Base-by-base conservation (phyloP, 2,113 vertebrate species). In the Chamaetylas fuelleborni region DNA sequence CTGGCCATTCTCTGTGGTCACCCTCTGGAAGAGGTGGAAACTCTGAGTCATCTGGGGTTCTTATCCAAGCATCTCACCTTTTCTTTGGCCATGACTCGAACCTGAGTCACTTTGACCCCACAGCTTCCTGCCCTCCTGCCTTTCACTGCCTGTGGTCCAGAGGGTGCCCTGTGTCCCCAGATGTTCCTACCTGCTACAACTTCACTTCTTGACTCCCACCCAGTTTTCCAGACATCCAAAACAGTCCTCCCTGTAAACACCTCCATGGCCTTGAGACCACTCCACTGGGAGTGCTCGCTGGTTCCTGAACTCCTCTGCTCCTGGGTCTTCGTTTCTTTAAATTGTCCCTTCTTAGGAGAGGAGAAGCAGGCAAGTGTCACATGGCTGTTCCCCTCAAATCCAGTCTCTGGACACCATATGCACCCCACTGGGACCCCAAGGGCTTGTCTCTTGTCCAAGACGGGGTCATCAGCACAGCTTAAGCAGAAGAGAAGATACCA, bases 41-140 rank as follows among this genome's bases (percentile, higher is more conserved):
- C 36, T 91, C 87, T 96, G 95, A 96, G 74, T 95, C 90, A 96
- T 48, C 50, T 82, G 79, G 0, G 8, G 61, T 93, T 94, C 85
- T 96, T 94, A 94, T 93, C 79, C 23, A 0, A 77, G 51, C 43
- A 82, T 92, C 90, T 95, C 79, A 94, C 87, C 92, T 96, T 95
- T 94, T 92, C 90, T 96, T 96, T 94, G 79, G 25, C 50, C 1
- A 2, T 96, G 94, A 96, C 81, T 93, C 1, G 24, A 22, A 90
- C 84, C 56, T 97, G 95, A 96, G 78, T 97, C 94, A 96, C 53
- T 56, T 86, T 94, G 81, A 94, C 87, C 93, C 64, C 22, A 43
- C 69, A 91, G 78, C 66, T 94, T 96, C 94, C 93, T 96, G 85
- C 71, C n/a, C 81, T 88, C 38, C 34, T 0, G 6, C 93, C 85